Evolutionary conservation across 2,113 vertebrate genomes (phyloP).

Genomic region (Corythaixoides concolor): DNA sequence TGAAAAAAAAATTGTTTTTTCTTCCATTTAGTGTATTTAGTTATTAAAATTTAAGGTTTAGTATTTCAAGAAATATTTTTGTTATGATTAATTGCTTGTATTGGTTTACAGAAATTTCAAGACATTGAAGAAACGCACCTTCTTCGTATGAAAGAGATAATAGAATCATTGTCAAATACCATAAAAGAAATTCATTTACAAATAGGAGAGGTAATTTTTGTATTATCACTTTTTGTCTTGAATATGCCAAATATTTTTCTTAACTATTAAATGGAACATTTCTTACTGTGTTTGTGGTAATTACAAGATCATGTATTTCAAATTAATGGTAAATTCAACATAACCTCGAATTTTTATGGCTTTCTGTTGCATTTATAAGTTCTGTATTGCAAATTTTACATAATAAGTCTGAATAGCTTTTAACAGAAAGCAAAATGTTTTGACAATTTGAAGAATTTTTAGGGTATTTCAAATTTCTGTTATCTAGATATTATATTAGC

Average conservation of each 20-base stretch:
- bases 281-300: background rate
- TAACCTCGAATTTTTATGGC: background rate
- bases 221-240: background rate
- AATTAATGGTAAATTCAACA: background rate
- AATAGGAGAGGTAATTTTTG: slow-evolving; percentile 89
- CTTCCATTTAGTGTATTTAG: background rate
- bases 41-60: background rate
- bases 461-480: background rate
- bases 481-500: background rate
- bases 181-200: slow-evolving; percentile 92
- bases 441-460: background rate
- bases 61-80: background rate
- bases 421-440: background rate
- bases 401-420: background rate
- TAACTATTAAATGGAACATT: background rate
- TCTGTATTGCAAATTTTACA: background rate
- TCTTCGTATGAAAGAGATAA: slow-evolving; percentile 93
- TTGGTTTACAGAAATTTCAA: slow-evolving; percentile 90
- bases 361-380: background rate
- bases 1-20: background rate
- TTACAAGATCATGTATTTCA: background rate
- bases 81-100: slow-evolving; percentile 27
- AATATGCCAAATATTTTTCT: background rate
- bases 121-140: slow-evolving; percentile 95
- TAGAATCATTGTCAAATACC: slow-evolving; percentile 87